Evolutionary conservation across 2,113 vertebrate species (phyloP).

Genomic region (Sebastes fasciatus): DNA sequence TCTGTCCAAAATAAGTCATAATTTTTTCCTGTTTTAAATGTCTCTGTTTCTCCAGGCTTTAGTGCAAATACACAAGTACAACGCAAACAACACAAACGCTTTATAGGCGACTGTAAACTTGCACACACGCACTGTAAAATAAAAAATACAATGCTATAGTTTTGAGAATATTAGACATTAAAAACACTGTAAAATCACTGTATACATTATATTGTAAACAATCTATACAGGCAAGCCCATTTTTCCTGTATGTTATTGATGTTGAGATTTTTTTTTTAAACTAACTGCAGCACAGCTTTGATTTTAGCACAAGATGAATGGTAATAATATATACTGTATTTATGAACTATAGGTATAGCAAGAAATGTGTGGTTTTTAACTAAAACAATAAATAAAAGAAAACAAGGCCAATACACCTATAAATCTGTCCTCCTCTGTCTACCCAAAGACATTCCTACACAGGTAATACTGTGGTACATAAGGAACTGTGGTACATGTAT

Average conservation of each 20-base stretch:
- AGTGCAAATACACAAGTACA: constrained; percentile 44
- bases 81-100: constrained; percentile 3
- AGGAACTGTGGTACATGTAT: constrained; percentile 15
- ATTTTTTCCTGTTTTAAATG: constrained; percentile 59
- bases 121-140: constrained; percentile 11
- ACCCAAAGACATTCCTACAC: constrained; percentile 59
- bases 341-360: constrained; percentile 69
- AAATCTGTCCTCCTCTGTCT: constrained; percentile 35
- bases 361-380: constrained; percentile 70
- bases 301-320: constrained; percentile 76
- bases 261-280: constrained; percentile 62
- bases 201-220: constrained; percentile 65
- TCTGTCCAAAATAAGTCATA: constrained; percentile 31
- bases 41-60: constrained; percentile 71
- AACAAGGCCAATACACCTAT: constrained; percentile 19
- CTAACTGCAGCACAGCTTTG: constrained; percentile 70
- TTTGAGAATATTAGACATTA: constrained; percentile 66
- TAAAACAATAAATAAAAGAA: constrained; percentile 17
- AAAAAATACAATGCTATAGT: constrained; percentile 32
- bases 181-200: constrained; percentile 68
- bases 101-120: background rate
- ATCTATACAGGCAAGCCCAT: constrained; percentile 44
- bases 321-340: constrained; percentile 76
- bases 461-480: constrained; percentile 29
- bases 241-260: constrained; percentile 54